A percentile compares a stretch with the other conserved stretches of the same genome.
Conservation (phyloP, 1,140 invertebrate genomes). For the Bombus sibiricus region DNA sequence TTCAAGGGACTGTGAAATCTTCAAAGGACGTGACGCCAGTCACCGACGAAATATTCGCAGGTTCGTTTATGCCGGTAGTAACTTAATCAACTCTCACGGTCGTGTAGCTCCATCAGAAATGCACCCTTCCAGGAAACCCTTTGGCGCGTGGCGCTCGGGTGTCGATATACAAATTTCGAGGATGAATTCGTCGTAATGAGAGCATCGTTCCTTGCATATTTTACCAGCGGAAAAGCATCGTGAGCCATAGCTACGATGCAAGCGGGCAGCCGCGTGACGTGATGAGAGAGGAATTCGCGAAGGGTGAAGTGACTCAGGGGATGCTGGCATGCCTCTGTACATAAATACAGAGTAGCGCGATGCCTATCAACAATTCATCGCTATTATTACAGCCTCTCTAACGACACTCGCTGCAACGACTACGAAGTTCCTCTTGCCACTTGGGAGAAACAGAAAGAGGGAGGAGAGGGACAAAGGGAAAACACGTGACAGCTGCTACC, state of each 20-base stretch:
- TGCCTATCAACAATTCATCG: constrained; percentile 74
- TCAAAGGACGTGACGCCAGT: neutral
- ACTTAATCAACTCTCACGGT: constrained; percentile 25
- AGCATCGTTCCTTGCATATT: constrained; percentile 54
- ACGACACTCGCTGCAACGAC: constrained; percentile 41
- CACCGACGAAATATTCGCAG: neutral
- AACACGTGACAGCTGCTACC: constrained; percentile 3
- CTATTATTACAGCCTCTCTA: constrained; percentile 71
- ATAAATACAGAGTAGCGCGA: constrained; percentile 73
- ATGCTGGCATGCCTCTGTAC: constrained; percentile 44
- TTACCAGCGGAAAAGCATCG: constrained; percentile 3
- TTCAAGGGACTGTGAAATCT: neutral
- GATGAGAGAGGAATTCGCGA: constrained; percentile 21
- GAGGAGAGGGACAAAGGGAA: neutral
- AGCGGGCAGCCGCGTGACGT: neutral
- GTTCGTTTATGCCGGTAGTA: neutral
- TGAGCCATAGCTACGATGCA: neutral
- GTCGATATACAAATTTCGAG: constrained; percentile 47
- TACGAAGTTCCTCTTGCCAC: neutral
- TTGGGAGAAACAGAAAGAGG: neutral
- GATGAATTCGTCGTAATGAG: constrained; percentile 56
- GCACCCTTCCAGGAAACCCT: constrained; percentile 26
- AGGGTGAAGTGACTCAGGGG: constrained; percentile 16
- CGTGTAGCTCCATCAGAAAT: constrained; percentile 23
- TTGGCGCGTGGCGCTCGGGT: neutral